Evolutionary conservation across 2,797 vertebrate species (phyloP), one percentile per base, ranked within the genome.

Genomic region (Eospalax fontanierii): DNA sequence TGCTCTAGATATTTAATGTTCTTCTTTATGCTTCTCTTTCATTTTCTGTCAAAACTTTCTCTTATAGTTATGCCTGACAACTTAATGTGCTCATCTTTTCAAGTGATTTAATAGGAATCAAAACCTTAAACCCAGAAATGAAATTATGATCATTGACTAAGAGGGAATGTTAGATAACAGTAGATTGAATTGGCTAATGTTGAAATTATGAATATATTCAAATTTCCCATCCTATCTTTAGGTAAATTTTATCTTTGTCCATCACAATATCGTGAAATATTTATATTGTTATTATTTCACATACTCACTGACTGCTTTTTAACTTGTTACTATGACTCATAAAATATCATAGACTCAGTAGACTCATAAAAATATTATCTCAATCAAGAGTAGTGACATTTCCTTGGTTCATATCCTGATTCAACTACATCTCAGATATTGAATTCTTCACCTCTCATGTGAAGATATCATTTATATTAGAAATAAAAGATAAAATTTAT

Each of bases 81-180:
- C 9, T 50, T 91, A 85, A 78, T 81, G 26, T 40, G n/a, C 35
- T 87, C 38, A 22, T 85, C 35, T 89, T 90, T n/a, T 84, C n/a
- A 81, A 76, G 33, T 24, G 1, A 85, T 74, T 94, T 91, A 87
- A 74, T 90, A 85, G n/a, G 68, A 92, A n/a, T 93, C 71, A 94
- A 92, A 91, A 86, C 21, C 33, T 46, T 86, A 79, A 40, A 9
- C 24, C 87, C n/a, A 91, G 16, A 90, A 92, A 83, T 84, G 35
- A 76, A 85, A 35, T 63, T 66, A 89, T 80, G 24, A 66, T 80
- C 46, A 84, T 24, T 75, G 59, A 26, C 50, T 79, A 88, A 92
- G 33, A 68, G 57, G 83, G 22, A 6, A 1, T 80, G n/a, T 70
- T 95, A 74, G n/a, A 33, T 88, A 92, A 80, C 5, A 46, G 35